Evolutionary conservation across 2,888 invertebrate species (phyloP).

Genomic region (Drosophila peninsularis): DNA sequence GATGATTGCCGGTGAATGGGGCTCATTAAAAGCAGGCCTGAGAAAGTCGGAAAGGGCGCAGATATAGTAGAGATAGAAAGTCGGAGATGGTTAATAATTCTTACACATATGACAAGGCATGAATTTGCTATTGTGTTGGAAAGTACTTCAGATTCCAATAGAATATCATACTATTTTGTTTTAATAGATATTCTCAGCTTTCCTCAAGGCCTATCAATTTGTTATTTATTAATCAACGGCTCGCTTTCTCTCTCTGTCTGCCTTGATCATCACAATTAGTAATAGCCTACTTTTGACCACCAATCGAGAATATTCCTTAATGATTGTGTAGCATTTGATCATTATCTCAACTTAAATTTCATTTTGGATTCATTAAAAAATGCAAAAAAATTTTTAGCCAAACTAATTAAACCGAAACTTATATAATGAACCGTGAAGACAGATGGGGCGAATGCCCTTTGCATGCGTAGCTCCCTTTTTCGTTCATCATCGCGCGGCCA

Average conservation of each 20-base stretch:
- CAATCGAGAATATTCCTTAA: conserved; percentile 47
- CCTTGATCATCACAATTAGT: conserved; percentile 30
- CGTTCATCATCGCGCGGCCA: conserved; percentile 30
- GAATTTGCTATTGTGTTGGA: neutral
- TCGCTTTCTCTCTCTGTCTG: neutral
- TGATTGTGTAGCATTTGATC: conserved; percentile 59
- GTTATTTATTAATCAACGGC: neutral
- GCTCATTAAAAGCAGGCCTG: conserved; percentile 16
- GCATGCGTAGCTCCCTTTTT: conserved; percentile 20
- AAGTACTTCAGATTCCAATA: neutral
- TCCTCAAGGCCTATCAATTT: neutral
- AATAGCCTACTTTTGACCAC: conserved; percentile 45
- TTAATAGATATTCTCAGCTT: neutral
- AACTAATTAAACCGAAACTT: conserved; percentile 69
- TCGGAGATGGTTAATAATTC: neutral
- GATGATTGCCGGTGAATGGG: conserved; percentile 29
- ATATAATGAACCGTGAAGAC: conserved; percentile 65
- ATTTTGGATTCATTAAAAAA: conserved; percentile 60
- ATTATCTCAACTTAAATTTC: conserved; percentile 59
- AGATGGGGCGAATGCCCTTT: conserved; percentile 53
- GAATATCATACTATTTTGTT: neutral
- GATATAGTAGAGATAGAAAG: conserved; percentile 16
- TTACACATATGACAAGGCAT: too few species aligned
- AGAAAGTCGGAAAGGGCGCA: neutral
- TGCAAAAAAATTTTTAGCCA: conserved; percentile 46